Percentiles rank a stretch among this genome's conserved stretches.
Evolutionary conservation across 1,140 invertebrate species (phyloP).

Genomic region (Brachystomella parvula): DNA sequence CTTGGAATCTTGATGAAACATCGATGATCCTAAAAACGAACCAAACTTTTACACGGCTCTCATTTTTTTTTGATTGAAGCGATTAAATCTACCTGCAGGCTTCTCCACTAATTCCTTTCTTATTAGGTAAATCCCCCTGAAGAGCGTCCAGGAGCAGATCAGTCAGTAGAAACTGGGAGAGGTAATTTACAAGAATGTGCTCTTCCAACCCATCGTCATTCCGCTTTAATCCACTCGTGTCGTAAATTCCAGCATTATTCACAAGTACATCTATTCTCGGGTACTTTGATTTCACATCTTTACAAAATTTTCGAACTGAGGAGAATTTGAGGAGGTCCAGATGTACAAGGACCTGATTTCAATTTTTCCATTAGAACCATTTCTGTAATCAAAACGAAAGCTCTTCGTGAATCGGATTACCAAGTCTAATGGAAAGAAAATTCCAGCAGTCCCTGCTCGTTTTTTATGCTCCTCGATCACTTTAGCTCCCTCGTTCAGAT

Average conservation of each 20-base stretch:
- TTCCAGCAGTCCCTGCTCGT: not conserved
- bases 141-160: conserved; percentile 39
- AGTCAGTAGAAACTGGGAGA: conserved; percentile 79
- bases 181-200: conserved; percentile 68
- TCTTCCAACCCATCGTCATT: conserved; percentile 77
- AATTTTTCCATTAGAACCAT: conserved; percentile 28
- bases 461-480: conserved; percentile 27
- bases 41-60: no score
- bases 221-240: conserved; percentile 24
- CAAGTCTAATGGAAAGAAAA: not conserved
- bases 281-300: conserved; percentile 52
- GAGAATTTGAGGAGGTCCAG: conserved; percentile 63
- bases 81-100: no score
- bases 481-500: conserved; percentile 64
- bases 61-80: no score
- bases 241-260: conserved; percentile 18
- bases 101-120: not conserved
- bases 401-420: not conserved
- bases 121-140: not conserved
- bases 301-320: conserved; percentile 62
- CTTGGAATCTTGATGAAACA: conserved; percentile 10
- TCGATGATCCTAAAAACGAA: conserved; percentile 1
- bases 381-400: not conserved
- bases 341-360: conserved; percentile 43
- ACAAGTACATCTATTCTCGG: conserved; percentile 58